Conservation (phyloP, 1,140 invertebrate species). For the Drosophila varians region DNA sequence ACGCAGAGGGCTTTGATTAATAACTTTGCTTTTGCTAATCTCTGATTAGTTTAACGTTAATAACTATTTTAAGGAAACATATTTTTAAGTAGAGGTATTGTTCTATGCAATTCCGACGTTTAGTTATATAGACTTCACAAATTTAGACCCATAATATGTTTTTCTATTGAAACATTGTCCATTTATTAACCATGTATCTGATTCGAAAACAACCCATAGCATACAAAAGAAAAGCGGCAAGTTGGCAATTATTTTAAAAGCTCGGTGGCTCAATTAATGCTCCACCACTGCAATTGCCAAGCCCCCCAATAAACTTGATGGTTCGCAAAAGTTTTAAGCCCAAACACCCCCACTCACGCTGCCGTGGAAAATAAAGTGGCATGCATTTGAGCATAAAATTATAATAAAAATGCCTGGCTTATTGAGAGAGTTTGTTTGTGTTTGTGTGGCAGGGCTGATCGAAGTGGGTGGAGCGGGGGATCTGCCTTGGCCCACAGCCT, state of each 20-base stretch:
- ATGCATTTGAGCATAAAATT: slow-evolving; percentile 73
- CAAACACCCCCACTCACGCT: slow-evolving; percentile 14
- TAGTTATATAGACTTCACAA: no score
- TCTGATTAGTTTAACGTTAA: no score
- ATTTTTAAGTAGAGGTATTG: no score
- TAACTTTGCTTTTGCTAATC: no score
- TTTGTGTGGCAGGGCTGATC: slow-evolving; percentile 1
- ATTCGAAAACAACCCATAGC: slow-evolving; percentile 18
- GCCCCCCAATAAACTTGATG: slow-evolving; percentile 48
- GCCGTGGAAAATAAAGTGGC: slow-evolving; percentile 46
- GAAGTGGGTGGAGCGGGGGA: background rate
- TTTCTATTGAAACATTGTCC: slow-evolving; percentile 33
- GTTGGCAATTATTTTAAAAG: slow-evolving; percentile 75
- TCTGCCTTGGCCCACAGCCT: slow-evolving; percentile 1
- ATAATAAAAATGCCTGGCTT: slow-evolving; percentile 71
- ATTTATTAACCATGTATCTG: slow-evolving; percentile 29
- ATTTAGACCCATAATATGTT: slow-evolving; percentile 4
- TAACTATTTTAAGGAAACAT: no score
- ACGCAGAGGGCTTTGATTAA: no score
- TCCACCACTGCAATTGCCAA: slow-evolving; percentile 26
- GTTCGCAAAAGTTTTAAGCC: slow-evolving; percentile 34
- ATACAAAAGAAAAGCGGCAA: slow-evolving; percentile 10
- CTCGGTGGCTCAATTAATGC: slow-evolving; percentile 58
- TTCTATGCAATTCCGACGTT: no score
- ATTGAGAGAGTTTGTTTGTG: slow-evolving; percentile 30